phyloP scores from a whole-genome alignment of 35 echinoderm and acorn worm species.

The Amphiura filiformis region DNA sequence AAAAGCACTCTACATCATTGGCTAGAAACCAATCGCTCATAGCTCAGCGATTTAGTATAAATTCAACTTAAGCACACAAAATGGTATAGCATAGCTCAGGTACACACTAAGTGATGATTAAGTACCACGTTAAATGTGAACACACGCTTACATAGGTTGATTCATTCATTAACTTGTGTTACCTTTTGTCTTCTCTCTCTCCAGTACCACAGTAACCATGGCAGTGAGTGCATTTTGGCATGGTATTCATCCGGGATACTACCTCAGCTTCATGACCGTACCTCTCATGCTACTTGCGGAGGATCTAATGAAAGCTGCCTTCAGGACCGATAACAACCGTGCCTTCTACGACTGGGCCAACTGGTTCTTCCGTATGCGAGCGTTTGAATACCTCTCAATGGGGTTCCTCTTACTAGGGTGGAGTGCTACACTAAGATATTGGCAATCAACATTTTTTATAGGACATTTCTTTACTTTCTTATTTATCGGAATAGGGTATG shows the following conservation, averaged over 20 bases:
- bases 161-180: too few relatives aligned
- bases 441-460: constrained; percentile 82
- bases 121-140: too few relatives aligned
- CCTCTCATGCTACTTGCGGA: constrained; percentile 83
- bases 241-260: constrained; percentile 96
- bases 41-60: too few relatives aligned
- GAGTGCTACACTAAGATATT: constrained; percentile 52
- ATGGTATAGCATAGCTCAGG: too few relatives aligned
- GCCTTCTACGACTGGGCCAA: constrained; percentile 61
- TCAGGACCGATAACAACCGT: constrained; percentile 79
- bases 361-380: constrained; percentile 89
- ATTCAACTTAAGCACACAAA: too few relatives aligned
- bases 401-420: constrained; percentile 72
- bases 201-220: constrained; percentile 87
- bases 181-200: too few relatives aligned
- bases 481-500: constrained; percentile 43
- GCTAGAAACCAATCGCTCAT: too few relatives aligned
- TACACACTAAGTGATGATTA: too few relatives aligned
- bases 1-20: too few relatives aligned
- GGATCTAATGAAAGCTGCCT: constrained; percentile 76
- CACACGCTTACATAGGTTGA: too few relatives aligned
- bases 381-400: constrained; percentile 83
- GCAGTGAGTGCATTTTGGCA: constrained; percentile 98
- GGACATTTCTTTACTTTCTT: constrained; percentile 57
- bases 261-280: constrained; percentile 90